A percentile compares a stretch with the other conserved stretches of the same genome.
These are phyloP conservation scores for mouse (Mus musculus) DNA, from an alignment of 2,113 vertebrate genomes.

Conservation along the genomic window DNA sequence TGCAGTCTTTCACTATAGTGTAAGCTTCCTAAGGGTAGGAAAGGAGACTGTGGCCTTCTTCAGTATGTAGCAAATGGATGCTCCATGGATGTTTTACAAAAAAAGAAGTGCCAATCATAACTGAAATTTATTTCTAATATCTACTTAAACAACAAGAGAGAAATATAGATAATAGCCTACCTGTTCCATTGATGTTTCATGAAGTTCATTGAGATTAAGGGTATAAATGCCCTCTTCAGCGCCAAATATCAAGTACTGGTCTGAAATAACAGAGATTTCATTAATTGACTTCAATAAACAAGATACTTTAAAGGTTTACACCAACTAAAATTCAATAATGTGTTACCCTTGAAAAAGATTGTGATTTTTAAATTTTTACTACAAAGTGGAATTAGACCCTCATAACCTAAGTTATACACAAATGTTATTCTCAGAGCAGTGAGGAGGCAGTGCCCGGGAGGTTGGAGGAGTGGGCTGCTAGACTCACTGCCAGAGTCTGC, in stretches of 20 bases:
- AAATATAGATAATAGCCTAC: conserved; percentile 82
- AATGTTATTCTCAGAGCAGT: not conserved
- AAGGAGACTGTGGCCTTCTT: not conserved
- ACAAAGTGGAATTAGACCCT: not conserved
- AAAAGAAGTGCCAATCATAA: not conserved
- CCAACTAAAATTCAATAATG: conserved; percentile 1
- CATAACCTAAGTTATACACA: not conserved
- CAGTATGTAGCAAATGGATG: not conserved
- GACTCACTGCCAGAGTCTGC: not conserved
- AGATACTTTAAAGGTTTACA: not conserved
- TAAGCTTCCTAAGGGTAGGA: not conserved
- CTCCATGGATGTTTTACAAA: not conserved
- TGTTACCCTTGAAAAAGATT: conserved; percentile 6
- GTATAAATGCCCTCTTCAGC: conserved; percentile 99
- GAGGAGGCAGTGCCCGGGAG: not conserved
- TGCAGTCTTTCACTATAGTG: not conserved
- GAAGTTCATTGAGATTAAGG: conserved; percentile 98
- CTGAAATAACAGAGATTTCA: conserved; percentile 85
- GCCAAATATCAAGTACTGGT: conserved; percentile 99
- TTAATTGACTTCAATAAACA: conserved; percentile 45
- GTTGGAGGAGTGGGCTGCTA: not conserved
- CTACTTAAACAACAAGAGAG: conserved; percentile 1
- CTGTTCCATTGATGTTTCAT: conserved; percentile 99
- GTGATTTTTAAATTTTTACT: conserved; percentile 39
- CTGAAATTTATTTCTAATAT: conserved; percentile 42